Evolutionary conservation across 2,888 invertebrate genomes (phyloP).

Genomic region (Hanleya hanleyi): DNA sequence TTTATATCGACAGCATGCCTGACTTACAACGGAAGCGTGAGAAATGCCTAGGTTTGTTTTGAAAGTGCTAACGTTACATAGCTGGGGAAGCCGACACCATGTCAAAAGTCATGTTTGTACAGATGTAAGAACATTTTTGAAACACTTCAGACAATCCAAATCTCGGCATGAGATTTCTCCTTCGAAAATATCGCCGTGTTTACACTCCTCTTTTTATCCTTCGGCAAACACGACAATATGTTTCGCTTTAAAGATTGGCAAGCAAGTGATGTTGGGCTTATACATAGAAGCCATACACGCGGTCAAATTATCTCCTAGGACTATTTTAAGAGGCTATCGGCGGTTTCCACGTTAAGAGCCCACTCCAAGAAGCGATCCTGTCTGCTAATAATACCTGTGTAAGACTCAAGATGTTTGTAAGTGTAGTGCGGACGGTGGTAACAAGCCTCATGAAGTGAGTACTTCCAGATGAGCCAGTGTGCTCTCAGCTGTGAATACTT

Average conservation of each 20-base stretch:
- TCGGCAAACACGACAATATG: not conserved
- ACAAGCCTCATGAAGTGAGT: too few species aligned
- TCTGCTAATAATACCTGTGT: not conserved
- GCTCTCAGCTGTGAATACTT: too few species aligned
- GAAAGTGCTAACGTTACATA: not conserved
- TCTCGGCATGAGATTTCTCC: not conserved
- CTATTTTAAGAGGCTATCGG: not conserved
- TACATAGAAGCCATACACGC: not conserved
- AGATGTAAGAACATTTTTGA: slow-evolving; percentile 8
- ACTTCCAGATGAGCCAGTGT: too few species aligned
- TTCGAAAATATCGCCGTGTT: not conserved
- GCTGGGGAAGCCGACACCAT: not conserved
- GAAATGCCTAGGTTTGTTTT: not conserved
- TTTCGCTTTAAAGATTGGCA: not conserved
- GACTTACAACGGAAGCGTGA: not conserved
- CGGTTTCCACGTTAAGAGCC: not conserved
- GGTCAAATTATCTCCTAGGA: not conserved
- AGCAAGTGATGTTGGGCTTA: too few species aligned
- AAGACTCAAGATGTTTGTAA: not conserved
- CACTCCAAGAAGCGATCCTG: not conserved
- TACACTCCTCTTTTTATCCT: not conserved
- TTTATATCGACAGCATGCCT: too few species aligned
- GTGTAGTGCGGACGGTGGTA: too few species aligned
- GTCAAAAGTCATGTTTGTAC: not conserved
- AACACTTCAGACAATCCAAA: not conserved